These are phyloP conservation scores for Papilio gigon DNA, from an alignment of 2,888 invertebrate genomes.

Conservation along the genomic window DNA sequence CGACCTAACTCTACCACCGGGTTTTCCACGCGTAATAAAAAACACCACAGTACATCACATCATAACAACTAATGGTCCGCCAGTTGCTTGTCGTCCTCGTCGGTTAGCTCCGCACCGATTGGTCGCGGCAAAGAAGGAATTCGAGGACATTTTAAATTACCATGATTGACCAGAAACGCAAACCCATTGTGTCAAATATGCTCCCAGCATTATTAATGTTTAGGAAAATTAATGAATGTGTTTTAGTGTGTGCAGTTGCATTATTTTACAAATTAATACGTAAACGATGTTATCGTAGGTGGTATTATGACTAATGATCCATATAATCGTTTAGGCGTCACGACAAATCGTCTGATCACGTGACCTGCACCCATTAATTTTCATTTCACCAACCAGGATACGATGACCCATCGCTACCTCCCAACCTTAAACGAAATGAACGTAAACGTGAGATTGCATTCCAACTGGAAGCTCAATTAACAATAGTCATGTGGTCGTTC, in stretches of 20 bases:
- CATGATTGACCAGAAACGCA: conserved; percentile 29
- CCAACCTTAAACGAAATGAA: not conserved
- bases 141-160: not conserved
- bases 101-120: no score
- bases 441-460: conserved; percentile 2
- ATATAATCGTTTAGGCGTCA: conserved; percentile 73
- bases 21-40: no score
- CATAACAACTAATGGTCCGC: no score
- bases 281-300: conserved; percentile 77
- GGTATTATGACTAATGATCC: conserved; percentile 79
- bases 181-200: not conserved
- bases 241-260: conserved; percentile 35
- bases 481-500: conserved; percentile 49
- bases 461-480: conserved; percentile 48
- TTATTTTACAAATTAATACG: conserved; percentile 60
- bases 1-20: no score
- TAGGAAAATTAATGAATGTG: conserved; percentile 45
- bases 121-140: no score
- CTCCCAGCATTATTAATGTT: conserved; percentile 42
- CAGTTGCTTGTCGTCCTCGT: no score
- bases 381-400: conserved; percentile 48
- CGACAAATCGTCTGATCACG: conserved; percentile 78
- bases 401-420: conserved; percentile 36
- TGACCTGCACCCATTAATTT: conserved; percentile 73
- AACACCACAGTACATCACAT: no score